phyloP scores from a whole-genome alignment of 2,797 vertebrate genomes.

The Neosilurus hyrtlii region DNA sequence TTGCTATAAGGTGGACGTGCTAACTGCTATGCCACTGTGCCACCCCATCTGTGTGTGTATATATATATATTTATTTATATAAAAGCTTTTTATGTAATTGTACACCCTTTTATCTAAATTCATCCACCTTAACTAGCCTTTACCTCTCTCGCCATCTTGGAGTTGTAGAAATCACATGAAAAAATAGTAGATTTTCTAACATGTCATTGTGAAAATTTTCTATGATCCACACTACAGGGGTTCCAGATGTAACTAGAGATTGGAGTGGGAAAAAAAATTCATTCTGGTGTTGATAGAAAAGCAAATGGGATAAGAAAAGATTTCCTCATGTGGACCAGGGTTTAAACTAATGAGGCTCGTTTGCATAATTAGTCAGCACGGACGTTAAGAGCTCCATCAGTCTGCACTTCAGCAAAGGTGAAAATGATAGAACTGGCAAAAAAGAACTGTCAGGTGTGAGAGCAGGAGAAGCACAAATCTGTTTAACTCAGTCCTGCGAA shows the following conservation, averaged over 20 bases:
- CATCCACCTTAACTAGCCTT: neutral
- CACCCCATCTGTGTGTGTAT: no score
- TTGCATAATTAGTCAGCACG: slow-evolving; percentile 21
- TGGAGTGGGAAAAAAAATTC: neutral
- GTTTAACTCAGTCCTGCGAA: neutral
- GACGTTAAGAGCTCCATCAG: slow-evolving; percentile 2
- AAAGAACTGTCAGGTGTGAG: slow-evolving; percentile 1
- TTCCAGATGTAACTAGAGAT: neutral
- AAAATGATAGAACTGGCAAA: slow-evolving; percentile 15
- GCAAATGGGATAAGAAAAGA: neutral
- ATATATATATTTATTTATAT: no score
- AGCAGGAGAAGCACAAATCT: neutral
- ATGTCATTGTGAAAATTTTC: neutral
- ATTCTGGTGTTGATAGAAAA: neutral
- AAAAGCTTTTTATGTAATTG: neutral
- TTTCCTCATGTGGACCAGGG: neutral
- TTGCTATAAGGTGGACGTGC: no score
- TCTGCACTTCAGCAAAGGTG: slow-evolving; percentile 9
- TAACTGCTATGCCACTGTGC: no score
- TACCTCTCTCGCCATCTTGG: neutral
- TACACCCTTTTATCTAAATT: neutral
- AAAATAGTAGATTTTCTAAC: neutral
- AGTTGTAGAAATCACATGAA: neutral
- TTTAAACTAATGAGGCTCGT: slow-evolving; percentile 7
- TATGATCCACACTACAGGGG: neutral